Conservation (phyloP, 2,888 invertebrate species). For the Drosophila pullipes region DNA sequence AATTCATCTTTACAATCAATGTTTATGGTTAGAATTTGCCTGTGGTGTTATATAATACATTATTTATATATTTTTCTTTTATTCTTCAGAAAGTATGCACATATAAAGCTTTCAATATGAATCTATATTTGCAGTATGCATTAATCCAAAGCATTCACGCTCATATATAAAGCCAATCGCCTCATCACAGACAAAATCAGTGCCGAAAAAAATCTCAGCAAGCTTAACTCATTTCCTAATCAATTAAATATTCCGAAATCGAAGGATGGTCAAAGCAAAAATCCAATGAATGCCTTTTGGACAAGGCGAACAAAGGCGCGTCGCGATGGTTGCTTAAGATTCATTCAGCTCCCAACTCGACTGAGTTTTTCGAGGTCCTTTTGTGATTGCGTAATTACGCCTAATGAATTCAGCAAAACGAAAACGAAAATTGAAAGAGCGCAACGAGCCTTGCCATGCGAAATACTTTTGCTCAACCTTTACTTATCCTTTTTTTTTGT, state of each 20-base stretch:
- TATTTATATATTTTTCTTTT: too few species aligned
- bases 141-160: background rate
- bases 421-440: slow-evolving; percentile 68
- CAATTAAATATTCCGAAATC: slow-evolving; percentile 78
- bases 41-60: background rate
- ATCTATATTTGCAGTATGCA: background rate
- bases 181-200: slow-evolving; percentile 29
- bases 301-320: slow-evolving; percentile 21
- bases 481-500: slow-evolving; percentile 1
- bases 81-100: background rate
- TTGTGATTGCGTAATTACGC: slow-evolving; percentile 77
- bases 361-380: slow-evolving; percentile 39
- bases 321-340: slow-evolving; percentile 46
- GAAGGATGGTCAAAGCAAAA: slow-evolving; percentile 28
- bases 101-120: background rate
- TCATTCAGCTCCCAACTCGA: slow-evolving; percentile 32
- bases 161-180: slow-evolving; percentile 11
- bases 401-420: slow-evolving; percentile 72
- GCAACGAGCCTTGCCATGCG: slow-evolving; percentile 25
- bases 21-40: background rate
- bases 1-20: background rate
- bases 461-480: slow-evolving; percentile 30
- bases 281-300: slow-evolving; percentile 46
- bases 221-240: slow-evolving; percentile 74
- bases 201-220: slow-evolving; percentile 44